These are phyloP conservation scores for Urosaurus nigricauda DNA, from an alignment of 2,797 vertebrate genomes.

Conservation along the genomic window DNA sequence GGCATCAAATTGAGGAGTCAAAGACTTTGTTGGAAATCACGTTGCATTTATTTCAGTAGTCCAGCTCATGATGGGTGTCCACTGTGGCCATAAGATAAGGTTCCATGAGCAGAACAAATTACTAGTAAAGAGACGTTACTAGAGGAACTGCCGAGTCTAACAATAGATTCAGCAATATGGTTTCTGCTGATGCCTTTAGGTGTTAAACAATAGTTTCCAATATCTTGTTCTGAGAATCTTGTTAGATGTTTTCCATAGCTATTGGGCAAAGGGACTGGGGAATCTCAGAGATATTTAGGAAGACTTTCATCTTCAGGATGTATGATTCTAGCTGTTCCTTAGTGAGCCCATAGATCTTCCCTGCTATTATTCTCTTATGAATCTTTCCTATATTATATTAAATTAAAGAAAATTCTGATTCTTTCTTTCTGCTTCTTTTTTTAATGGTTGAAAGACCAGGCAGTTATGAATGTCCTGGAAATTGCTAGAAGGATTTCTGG, in stretches of 20 bases:
- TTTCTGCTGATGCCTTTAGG: background rate
- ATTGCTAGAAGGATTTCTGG: too few relatives aligned
- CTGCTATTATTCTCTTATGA: background rate
- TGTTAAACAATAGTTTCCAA: background rate
- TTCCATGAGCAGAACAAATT: background rate
- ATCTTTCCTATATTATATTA: background rate
- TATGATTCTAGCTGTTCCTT: rapidly evolving
- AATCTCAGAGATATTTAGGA: slow-evolving; percentile 4
- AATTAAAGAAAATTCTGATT: background rate
- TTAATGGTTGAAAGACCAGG: slow-evolving; percentile 1
- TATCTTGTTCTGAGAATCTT: background rate
- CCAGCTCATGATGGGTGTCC: background rate
- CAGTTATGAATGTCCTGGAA: background rate
- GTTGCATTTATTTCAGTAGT: background rate
- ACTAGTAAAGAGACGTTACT: background rate
- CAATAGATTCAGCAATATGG: background rate
- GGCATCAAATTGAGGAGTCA: background rate
- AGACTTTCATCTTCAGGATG: background rate
- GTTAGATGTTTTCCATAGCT: background rate
- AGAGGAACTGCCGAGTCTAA: background rate
- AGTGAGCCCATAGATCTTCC: slow-evolving; percentile 1
- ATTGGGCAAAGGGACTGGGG: background rate
- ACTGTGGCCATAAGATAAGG: background rate
- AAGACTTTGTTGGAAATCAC: background rate
- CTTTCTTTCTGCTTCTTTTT: background rate